Percentiles rank a stretch among this genome's conserved stretches.
phyloP scores from a whole-genome alignment of 2,888 invertebrate species.

The Aricia artaxerxes region DNA sequence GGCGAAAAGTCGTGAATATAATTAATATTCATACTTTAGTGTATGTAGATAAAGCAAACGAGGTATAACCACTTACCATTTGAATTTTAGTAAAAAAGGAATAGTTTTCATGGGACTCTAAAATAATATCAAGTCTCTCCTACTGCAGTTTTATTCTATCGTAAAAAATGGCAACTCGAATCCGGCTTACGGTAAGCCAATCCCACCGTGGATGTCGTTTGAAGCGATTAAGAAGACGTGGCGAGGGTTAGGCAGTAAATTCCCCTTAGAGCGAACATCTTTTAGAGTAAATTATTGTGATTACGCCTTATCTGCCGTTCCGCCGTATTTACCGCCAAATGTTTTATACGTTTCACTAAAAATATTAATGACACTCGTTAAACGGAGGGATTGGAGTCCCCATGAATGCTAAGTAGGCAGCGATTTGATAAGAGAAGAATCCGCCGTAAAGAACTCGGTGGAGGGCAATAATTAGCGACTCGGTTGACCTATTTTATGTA shows the following conservation, averaged over 20 bases:
- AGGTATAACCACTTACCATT: background rate
- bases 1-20: no score
- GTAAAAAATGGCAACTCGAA: slow-evolving; percentile 11
- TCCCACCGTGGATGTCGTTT: slow-evolving; percentile 26
- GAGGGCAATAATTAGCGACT: slow-evolving; percentile 2
- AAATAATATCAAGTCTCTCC: background rate
- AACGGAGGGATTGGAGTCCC: slow-evolving; percentile 1
- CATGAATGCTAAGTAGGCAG: slow-evolving; percentile 22
- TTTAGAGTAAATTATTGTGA: slow-evolving; percentile 31
- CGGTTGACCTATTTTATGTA: slow-evolving; percentile 3
- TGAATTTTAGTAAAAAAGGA: background rate
- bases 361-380: slow-evolving; percentile 25
- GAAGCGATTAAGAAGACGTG: slow-evolving; percentile 27
- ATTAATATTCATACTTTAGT: no score
- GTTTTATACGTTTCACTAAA: slow-evolving; percentile 28
- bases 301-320: slow-evolving; percentile 29
- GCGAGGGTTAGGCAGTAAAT: slow-evolving; percentile 23
- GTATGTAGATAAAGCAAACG: no score
- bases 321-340: slow-evolving; percentile 24
- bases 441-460: background rate
- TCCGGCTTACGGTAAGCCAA: slow-evolving; percentile 22
- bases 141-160: background rate
- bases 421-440: background rate
- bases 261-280: slow-evolving; percentile 31
- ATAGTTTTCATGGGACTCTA: background rate